These are phyloP conservation scores for Phortica magna DNA, from an alignment of 2,888 invertebrate genomes.

Conservation along the genomic window DNA sequence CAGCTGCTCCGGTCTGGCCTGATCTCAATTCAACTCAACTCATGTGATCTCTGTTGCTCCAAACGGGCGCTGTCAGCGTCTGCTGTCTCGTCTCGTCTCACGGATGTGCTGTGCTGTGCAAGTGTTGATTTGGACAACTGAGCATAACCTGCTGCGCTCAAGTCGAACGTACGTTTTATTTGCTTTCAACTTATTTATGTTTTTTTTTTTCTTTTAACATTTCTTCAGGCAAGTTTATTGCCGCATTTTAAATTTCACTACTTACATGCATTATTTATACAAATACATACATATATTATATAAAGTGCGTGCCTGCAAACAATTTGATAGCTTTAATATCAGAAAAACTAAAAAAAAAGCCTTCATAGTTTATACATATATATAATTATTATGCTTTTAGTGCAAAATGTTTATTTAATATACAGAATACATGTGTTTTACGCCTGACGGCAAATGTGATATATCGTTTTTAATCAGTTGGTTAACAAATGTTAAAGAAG, in stretches of 20 bases:
- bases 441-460: background rate
- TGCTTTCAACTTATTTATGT: background rate
- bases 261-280: too few species aligned
- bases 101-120: slow-evolving; percentile 5
- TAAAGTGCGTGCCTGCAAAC: too few species aligned
- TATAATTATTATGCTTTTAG: background rate
- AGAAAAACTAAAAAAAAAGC: background rate
- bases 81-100: background rate
- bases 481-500: background rate
- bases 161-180: background rate
- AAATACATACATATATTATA: too few species aligned
- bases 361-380: too few species aligned
- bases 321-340: too few species aligned
- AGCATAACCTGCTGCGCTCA: slow-evolving; percentile 8
- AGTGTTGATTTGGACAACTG: slow-evolving; percentile 25
- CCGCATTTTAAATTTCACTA: background rate
- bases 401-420: background rate
- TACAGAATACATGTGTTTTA: background rate
- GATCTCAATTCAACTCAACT: background rate
- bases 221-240: background rate
- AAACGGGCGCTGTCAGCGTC: background rate
- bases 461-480: background rate
- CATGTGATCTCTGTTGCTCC: background rate
- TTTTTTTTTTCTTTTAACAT: background rate
- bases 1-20: background rate